These are phyloP conservation scores for Cataglyphis rosenhaueri DNA, from an alignment of 2,888 invertebrate species.

Conservation along the genomic window DNA sequence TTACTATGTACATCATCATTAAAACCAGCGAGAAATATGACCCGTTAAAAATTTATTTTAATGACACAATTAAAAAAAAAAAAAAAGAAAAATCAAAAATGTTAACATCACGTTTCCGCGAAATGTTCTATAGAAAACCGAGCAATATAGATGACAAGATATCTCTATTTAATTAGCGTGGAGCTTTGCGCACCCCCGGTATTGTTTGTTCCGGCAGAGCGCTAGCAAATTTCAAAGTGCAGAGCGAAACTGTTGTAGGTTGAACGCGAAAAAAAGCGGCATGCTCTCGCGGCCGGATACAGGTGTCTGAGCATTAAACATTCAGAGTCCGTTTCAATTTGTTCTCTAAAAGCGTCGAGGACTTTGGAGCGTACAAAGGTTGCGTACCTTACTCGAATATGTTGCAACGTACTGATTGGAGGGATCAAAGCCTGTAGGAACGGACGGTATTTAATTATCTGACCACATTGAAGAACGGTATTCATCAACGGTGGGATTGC, in stretches of 20 bases:
- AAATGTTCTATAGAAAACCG: neutral
- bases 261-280: slow-evolving; percentile 19
- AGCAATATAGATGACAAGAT: neutral
- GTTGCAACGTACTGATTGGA: slow-evolving; percentile 74
- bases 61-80: neutral
- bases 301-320: slow-evolving; percentile 71
- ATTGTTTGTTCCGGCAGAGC: neutral
- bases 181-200: neutral
- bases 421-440: slow-evolving; percentile 74
- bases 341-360: slow-evolving; percentile 51
- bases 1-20: neutral
- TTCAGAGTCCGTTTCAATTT: slow-evolving; percentile 69
- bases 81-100: neutral
- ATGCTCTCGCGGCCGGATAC: slow-evolving; percentile 43
- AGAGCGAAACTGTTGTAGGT: slow-evolving; percentile 16
- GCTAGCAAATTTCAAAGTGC: slow-evolving; percentile 25
- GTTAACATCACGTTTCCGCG: neutral
- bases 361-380: slow-evolving; percentile 71
- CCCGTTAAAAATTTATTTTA: neutral
- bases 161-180: slow-evolving; percentile 31
- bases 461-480: slow-evolving; percentile 68
- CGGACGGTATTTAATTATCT: slow-evolving; percentile 74
- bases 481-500: slow-evolving; percentile 57
- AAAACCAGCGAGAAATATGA: neutral
- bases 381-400: slow-evolving; percentile 64